A percentile compares a stretch with the other conserved stretches of the same genome.
phyloP scores from a whole-genome alignment of 2,797 vertebrate species.

The Mallotus villosus region DNA sequence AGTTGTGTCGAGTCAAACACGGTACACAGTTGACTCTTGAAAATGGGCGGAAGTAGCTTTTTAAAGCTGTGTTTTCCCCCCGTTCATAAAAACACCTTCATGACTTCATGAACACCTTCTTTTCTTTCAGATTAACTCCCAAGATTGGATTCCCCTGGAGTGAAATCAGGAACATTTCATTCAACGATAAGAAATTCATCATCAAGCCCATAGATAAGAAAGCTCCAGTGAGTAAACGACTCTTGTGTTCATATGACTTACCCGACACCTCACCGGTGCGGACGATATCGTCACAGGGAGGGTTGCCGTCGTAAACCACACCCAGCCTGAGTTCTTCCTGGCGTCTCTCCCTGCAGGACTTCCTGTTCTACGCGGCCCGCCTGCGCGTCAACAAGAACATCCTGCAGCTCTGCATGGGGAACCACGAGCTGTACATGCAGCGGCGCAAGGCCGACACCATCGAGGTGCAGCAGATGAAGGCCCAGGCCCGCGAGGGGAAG shows the following conservation, averaged over 20 bases:
- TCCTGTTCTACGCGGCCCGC: conserved; percentile 89
- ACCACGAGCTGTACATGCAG: conserved; percentile 92
- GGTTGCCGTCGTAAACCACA: too few species aligned
- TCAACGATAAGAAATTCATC: conserved; percentile 94
- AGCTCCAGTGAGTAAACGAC: conserved; percentile 83
- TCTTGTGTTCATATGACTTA: background rate
- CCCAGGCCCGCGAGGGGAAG: conserved; percentile 91
- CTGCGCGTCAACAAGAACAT: conserved; percentile 93
- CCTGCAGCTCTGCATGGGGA: conserved; percentile 92
- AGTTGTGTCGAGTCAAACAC: conserved; percentile 15
- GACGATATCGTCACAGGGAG: background rate
- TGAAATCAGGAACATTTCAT: conserved; percentile 96
- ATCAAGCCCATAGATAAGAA: conserved; percentile 98
- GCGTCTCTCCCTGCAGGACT: conserved; percentile 76
- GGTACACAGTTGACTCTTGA: background rate
- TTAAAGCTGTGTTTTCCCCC: background rate
- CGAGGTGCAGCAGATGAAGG: conserved; percentile 99
- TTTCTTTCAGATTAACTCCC: conserved; percentile 82
- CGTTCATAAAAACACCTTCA: background rate
- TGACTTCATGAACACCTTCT: too few species aligned
- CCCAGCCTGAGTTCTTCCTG: background rate
- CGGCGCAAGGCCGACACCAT: conserved; percentile 92
- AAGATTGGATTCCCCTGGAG: conserved; percentile 99
- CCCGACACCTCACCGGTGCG: background rate
- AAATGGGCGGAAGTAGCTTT: background rate